Base-by-base conservation (phyloP, 2,113 vertebrate species). In the Riparia riparia region DNA sequence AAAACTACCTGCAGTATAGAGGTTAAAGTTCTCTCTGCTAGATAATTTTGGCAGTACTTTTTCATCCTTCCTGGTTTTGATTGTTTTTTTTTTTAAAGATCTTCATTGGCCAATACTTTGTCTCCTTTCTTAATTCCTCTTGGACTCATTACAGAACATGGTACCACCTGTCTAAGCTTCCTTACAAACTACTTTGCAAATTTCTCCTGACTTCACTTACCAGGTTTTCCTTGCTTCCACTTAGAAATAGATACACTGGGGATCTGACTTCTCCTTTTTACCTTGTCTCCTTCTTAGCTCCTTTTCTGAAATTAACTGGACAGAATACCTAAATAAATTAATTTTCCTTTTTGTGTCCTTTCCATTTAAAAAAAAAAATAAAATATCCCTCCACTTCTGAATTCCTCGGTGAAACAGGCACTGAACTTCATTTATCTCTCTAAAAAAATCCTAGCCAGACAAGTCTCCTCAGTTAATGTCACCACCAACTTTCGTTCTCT, bases 21-120 rank as follows among this genome's bases (percentile, higher is more conserved):
- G 10, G 15, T 47, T 71, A 18, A 82, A 63, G 69, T 45, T 56
- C 15, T 28, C 25, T 37, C 21, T 64, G 18, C 15, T 18, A 17
- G 25, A 4, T 28, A 58, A 49, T 60, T 81, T 68, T 58, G 26
- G 32, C 41, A 45, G 45, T 34, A 53, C 17, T 51, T 68, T 53
- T 71, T 28, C 41, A 54, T 24, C 9, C 2, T 73, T 58, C 11
- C 37, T 45, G 15, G 6, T 51, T 77, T 25, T 42, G 29, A 50
- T 56, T n/a, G n/a, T n/a, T n/a, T 0, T 9, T 20, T 11, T 19
- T 82, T 83, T 73, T 26, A 39, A 73, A 72, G 9, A 3, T 81
- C 25, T 81, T 76, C 0, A 0, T 25, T 50, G 7, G 14, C 29
- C 11, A 24, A 1, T 37, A 5, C 9, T 56, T 78, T 39, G 4